phyloP scores from a whole-genome alignment of 1,140 invertebrate species.

The Pomacea maculata region DNA sequence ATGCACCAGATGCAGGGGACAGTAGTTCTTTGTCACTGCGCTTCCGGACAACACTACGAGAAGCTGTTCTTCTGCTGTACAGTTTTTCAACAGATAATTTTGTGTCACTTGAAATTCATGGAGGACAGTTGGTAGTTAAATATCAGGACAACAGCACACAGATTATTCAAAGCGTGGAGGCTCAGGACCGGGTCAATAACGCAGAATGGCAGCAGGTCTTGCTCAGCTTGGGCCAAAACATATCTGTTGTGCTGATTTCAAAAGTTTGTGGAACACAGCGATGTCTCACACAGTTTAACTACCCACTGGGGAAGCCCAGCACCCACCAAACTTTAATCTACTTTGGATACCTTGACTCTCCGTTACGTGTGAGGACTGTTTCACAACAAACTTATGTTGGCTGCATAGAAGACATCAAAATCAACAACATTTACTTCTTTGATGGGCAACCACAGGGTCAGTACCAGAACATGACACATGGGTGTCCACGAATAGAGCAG shows the following conservation, averaged over 20 bases:
- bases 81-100: slow-evolving; percentile 70
- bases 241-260: slow-evolving; percentile 19
- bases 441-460: slow-evolving; percentile 31
- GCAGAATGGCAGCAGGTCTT: slow-evolving; percentile 39
- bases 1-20: slow-evolving; percentile 63
- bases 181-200: slow-evolving; percentile 62
- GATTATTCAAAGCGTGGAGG: neutral
- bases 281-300: neutral
- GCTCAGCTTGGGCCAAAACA: slow-evolving; percentile 22
- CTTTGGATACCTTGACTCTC: slow-evolving; percentile 11
- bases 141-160: neutral
- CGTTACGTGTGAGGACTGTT: slow-evolving; percentile 14
- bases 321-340: slow-evolving; percentile 3
- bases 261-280: neutral
- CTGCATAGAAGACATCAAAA: slow-evolving; percentile 89
- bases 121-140: slow-evolving; percentile 25
- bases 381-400: slow-evolving; percentile 74
- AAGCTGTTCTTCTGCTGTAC: slow-evolving; percentile 76
- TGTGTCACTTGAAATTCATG: slow-evolving; percentile 33
- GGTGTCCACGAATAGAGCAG: slow-evolving; percentile 81
- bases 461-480: slow-evolving; percentile 43
- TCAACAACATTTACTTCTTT: slow-evolving; percentile 82
- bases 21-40: slow-evolving; percentile 74
- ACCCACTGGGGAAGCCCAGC: slow-evolving; percentile 25
- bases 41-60: slow-evolving; percentile 88